phyloP scores from a whole-genome alignment of 2,797 vertebrate species.

The Gobio occitaniae region DNA sequence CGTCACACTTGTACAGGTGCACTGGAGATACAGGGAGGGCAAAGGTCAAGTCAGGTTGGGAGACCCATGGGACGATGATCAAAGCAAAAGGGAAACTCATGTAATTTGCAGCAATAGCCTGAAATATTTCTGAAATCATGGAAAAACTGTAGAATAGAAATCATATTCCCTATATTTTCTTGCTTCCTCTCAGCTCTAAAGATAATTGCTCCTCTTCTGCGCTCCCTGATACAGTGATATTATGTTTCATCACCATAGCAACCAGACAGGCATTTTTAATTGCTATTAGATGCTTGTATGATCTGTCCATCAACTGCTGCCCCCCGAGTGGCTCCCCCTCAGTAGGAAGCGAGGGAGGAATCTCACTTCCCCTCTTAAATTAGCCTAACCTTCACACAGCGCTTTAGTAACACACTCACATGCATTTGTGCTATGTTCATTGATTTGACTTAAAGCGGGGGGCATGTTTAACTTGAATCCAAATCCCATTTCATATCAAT shows the following conservation, averaged over 20 bases:
- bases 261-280: slow-evolving; percentile 79
- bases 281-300: slow-evolving; percentile 74
- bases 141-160: not conserved
- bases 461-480: slow-evolving; percentile 11
- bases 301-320: slow-evolving; percentile 73
- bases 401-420: slow-evolving; percentile 29
- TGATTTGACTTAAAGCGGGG: slow-evolving; percentile 21
- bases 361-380: slow-evolving; percentile 49
- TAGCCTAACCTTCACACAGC: slow-evolving; percentile 30
- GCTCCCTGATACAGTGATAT: slow-evolving; percentile 61
- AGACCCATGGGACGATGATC: not conserved
- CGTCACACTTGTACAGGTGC: slow-evolving; percentile 96
- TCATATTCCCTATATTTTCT: not conserved
- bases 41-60: slow-evolving; percentile 14
- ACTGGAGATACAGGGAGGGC: slow-evolving; percentile 76
- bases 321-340: slow-evolving; percentile 58
- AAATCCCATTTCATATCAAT: slow-evolving; percentile 25
- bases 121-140: not conserved
- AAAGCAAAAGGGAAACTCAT: not conserved
- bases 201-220: slow-evolving; percentile 58
- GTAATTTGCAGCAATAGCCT: not conserved
- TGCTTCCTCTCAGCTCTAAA: slow-evolving; percentile 9
- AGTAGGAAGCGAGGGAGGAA: slow-evolving; percentile 31
- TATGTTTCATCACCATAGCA: slow-evolving; percentile 74
- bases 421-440: not conserved